Conservation (phyloP, 2,797 vertebrate species). For the Lateolabrax maculatus region DNA sequence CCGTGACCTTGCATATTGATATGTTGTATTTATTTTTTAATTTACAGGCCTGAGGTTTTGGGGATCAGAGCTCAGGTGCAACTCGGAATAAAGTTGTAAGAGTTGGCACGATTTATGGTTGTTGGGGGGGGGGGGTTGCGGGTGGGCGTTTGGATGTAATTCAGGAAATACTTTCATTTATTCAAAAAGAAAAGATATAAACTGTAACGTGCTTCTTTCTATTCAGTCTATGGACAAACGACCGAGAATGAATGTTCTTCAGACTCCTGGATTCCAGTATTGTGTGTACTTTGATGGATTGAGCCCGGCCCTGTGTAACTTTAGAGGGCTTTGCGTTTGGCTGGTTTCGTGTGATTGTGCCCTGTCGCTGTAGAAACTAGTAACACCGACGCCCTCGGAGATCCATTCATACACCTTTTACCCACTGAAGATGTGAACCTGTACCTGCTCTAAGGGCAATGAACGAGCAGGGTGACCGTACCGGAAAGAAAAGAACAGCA, state of each 20-base stretch:
- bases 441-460: neutral
- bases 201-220: constrained; percentile 80
- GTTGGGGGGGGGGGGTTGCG: constrained; percentile 20
- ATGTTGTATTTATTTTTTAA: constrained; percentile 83
- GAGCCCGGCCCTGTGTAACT: constrained; percentile 74
- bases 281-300: constrained; percentile 74
- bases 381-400: constrained; percentile 33
- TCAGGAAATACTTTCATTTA: constrained; percentile 79
- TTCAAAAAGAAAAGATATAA: constrained; percentile 72
- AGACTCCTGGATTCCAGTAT: constrained; percentile 76
- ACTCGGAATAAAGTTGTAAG: constrained; percentile 62
- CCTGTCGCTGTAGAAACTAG: constrained; percentile 58
- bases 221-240: constrained; percentile 76
- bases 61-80: constrained; percentile 76
- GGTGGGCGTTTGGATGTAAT: constrained; percentile 64
- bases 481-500: neutral
- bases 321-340: constrained; percentile 73
- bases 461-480: neutral
- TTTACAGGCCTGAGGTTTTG: constrained; percentile 78
- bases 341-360: constrained; percentile 76
- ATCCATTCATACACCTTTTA: constrained; percentile 46
- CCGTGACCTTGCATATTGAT: constrained; percentile 79
- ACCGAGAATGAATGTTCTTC: constrained; percentile 82
- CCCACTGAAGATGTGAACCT: neutral
- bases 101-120: constrained; percentile 63